phyloP scores from a whole-genome alignment of 1,140 invertebrate genomes.

The Camponotus floridanus region DNA sequence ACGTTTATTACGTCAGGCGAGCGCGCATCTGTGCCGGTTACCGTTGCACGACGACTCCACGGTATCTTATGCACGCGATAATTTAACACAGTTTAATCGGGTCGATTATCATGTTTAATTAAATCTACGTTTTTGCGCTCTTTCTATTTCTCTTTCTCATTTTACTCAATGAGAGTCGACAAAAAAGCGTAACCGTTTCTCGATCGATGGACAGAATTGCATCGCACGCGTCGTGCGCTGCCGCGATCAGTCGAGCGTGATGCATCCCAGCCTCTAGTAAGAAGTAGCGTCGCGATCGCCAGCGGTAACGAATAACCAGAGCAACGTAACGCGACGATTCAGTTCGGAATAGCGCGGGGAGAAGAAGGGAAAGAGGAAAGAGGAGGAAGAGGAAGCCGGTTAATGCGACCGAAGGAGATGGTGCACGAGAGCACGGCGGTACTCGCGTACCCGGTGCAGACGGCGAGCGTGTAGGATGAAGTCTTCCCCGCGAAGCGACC shows the following conservation, averaged over 20 bases:
- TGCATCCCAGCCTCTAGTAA: neutral
- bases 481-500: conserved; percentile 80
- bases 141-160: neutral
- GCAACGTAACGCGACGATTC: conserved; percentile 55
- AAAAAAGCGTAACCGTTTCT: conserved; percentile 37
- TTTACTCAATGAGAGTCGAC: neutral
- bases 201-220: conserved; percentile 9
- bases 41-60: neutral
- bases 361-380: neutral
- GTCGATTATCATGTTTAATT: conserved; percentile 32
- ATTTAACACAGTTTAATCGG: neutral
- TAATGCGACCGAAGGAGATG: conserved; percentile 54
- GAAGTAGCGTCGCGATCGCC: conserved; percentile 16
- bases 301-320: conserved; percentile 49
- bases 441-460: conserved; percentile 53
- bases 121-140: neutral
- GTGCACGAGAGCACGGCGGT: conserved; percentile 38
- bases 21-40: neutral
- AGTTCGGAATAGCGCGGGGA: neutral
- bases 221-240: conserved; percentile 44
- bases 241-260: conserved; percentile 43
- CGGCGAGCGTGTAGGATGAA: conserved; percentile 78
- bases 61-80: neutral
- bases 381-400: conserved; percentile 18
- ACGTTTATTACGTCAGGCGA: neutral